Conservation (phyloP, 2,797 vertebrate genomes). For the Bradypodion ventrale region DNA sequence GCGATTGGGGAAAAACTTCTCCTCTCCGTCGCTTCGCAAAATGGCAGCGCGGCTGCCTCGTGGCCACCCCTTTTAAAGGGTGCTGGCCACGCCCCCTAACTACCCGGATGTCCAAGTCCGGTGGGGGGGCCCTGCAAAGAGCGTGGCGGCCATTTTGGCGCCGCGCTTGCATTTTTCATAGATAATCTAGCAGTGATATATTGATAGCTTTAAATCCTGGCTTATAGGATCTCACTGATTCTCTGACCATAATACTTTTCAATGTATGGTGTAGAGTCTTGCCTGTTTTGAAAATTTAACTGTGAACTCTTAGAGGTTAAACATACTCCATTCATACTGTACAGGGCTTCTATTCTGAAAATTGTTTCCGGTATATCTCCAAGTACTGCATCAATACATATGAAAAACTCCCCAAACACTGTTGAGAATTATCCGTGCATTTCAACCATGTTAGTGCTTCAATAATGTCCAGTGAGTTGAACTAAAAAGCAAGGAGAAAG, state of each 20-base stretch:
- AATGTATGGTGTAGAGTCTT: not conserved
- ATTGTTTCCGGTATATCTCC: not conserved
- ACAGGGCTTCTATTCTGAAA: not conserved
- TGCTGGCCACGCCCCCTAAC: too few species aligned
- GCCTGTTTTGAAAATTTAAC: not conserved
- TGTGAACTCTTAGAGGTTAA: not conserved
- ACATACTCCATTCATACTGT: not conserved
- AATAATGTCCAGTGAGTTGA: not conserved
- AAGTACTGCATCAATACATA: not conserved
- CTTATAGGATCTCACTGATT: not conserved
- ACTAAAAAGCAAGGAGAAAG: not conserved
- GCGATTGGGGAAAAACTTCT: too few species aligned
- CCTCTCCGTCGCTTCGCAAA: too few species aligned
- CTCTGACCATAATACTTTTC: not conserved
- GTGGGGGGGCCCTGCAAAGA: too few species aligned
- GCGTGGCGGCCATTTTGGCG: too few species aligned
- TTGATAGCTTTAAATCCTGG: conserved; percentile 31
- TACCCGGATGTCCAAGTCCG: too few species aligned
- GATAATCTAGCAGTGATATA: conserved; percentile 33
- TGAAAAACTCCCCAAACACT: not conserved
- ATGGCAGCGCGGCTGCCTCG: too few species aligned
- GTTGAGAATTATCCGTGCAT: not conserved
- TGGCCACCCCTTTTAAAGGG: too few species aligned
- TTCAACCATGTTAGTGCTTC: not conserved
- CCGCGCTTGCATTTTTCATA: too few species aligned